A percentile compares a stretch with the other conserved stretches of the same genome.
Evolutionary conservation across 2,113 vertebrate genomes (phyloP).

Genomic region (Opisthocomus hoazin): DNA sequence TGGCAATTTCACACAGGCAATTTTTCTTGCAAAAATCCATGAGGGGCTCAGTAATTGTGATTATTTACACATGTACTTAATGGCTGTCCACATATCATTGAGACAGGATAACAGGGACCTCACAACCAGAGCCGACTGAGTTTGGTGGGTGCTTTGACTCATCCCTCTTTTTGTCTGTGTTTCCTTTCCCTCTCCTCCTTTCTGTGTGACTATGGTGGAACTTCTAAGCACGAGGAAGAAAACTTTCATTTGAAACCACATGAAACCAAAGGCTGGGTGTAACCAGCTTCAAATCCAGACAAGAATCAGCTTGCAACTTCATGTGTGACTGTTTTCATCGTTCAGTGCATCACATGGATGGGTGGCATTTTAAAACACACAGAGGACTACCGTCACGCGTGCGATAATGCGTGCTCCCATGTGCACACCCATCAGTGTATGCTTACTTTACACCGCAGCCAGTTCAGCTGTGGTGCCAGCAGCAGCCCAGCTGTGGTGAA

Average conservation of each 20-base stretch:
- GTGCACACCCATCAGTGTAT: rapidly evolving
- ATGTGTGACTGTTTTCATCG: rapidly evolving
- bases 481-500: neutral
- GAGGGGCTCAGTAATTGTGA: neutral
- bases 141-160: neutral
- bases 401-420: neutral
- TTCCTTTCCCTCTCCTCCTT: neutral
- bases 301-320: neutral
- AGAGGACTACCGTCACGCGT: rapidly evolving
- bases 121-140: neutral
- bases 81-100: neutral
- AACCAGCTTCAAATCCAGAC: neutral
- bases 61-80: constrained; percentile 20
- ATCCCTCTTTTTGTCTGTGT: neutral
- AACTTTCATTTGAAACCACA: neutral
- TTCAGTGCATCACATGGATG: neutral
- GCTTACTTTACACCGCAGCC: neutral
- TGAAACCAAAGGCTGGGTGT: constrained; percentile 2
- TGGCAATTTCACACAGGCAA: constrained; percentile 31
- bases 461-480: neutral
- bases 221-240: neutral
- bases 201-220: neutral
- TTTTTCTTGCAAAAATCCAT: constrained; percentile 2
- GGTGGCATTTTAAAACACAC: neutral
- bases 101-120: neutral